These are phyloP conservation scores for Tenthredo notha DNA, from an alignment of 2,888 invertebrate species.

Conservation along the genomic window DNA sequence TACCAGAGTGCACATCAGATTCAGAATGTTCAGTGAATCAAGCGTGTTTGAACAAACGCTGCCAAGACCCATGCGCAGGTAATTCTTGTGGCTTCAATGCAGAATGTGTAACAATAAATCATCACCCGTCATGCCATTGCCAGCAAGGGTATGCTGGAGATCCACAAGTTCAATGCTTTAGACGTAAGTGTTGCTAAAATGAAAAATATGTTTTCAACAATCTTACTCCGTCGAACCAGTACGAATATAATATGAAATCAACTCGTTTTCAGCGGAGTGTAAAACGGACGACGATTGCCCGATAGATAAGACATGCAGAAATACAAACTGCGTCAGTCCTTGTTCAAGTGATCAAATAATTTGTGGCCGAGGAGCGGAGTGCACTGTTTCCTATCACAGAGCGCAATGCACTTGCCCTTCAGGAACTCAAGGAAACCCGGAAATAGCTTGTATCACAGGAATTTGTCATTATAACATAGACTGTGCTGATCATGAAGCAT, in stretches of 20 bases:
- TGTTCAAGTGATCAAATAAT: conserved; percentile 84
- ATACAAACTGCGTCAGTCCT: conserved; percentile 90
- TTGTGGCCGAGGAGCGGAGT: conserved; percentile 90
- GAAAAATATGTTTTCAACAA: not conserved
- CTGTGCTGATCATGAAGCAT: conserved; percentile 91
- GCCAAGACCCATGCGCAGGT: conserved; percentile 90
- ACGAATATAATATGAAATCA: conserved; percentile 47
- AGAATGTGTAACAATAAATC: conserved; percentile 87
- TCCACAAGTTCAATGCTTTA: conserved; percentile 91
- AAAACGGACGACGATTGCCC: conserved; percentile 90
- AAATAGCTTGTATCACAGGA: conserved; percentile 89
- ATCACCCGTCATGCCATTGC: conserved; percentile 91
- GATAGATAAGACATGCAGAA: conserved; percentile 89
- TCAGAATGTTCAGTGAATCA: conserved; percentile 88
- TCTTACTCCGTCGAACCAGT: not conserved
- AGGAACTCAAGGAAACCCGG: conserved; percentile 92
- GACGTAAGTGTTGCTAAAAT: conserved; percentile 84
- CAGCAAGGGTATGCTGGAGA: conserved; percentile 93
- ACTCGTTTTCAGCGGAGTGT: conserved; percentile 86
- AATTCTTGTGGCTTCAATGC: conserved; percentile 91
- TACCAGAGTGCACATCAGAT: conserved; percentile 86
- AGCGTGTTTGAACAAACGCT: conserved; percentile 89
- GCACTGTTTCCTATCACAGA: conserved; percentile 87
- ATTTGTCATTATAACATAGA: conserved; percentile 94
- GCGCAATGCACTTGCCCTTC: conserved; percentile 91